These are phyloP conservation scores for Stercorarius parasiticus DNA, from an alignment of 2,113 vertebrate species.

Conservation along the genomic window DNA sequence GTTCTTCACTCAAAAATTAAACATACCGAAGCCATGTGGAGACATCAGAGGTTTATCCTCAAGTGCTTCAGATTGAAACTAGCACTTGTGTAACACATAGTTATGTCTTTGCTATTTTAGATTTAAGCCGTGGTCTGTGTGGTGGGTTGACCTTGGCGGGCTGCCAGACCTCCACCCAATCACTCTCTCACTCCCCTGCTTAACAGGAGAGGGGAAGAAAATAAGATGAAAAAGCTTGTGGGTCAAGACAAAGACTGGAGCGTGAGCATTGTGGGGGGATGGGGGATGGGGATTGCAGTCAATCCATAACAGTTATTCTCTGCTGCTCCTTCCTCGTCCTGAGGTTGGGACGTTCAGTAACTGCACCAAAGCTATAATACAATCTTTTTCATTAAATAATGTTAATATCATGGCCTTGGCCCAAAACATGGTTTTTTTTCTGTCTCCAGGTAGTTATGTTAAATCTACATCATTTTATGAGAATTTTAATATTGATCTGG, in stretches of 20 bases:
- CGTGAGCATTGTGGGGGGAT: fast-evolving
- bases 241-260: background rate
- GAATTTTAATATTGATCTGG: background rate
- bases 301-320: background rate
- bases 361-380: background rate
- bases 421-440: background rate
- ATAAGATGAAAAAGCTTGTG: background rate
- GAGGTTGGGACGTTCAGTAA: background rate
- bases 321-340: background rate
- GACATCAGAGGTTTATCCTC: background rate
- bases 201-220: background rate
- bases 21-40: background rate
- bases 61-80: background rate
- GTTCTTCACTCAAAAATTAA: background rate
- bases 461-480: background rate
- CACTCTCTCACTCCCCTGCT: background rate
- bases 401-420: background rate
- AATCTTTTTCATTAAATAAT: background rate
- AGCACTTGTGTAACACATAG: fast-evolving
- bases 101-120: background rate
- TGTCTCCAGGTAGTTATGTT: background rate
- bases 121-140: background rate
- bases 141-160: background rate
- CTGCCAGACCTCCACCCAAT: background rate
- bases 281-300: fast-evolving